These are phyloP conservation scores for Masnerella sp. DNA, from an alignment of 2,888 invertebrate genomes.

Conservation along the genomic window DNA sequence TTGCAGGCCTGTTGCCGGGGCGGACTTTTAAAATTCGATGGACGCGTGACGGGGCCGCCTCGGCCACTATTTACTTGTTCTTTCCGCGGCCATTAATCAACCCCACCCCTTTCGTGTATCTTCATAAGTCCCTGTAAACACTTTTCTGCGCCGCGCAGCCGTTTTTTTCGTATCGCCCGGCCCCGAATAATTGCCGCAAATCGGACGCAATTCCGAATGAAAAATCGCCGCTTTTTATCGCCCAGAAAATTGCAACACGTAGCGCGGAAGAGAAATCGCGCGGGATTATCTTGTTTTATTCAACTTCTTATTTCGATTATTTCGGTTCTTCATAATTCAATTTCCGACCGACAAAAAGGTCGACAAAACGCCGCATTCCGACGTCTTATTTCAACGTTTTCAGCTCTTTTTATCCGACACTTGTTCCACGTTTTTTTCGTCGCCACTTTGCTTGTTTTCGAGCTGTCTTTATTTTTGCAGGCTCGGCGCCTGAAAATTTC, in stretches of 20 bases:
- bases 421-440: too few relatives aligned
- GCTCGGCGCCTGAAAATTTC: too few relatives aligned
- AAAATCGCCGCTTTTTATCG: conserved; percentile 24
- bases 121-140: conserved; percentile 51
- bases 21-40: conserved; percentile 52
- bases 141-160: conserved; percentile 38
- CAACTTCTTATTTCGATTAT: too few relatives aligned
- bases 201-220: conserved; percentile 33
- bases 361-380: too few relatives aligned
- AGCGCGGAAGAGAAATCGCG: conserved; percentile 6
- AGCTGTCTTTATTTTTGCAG: too few relatives aligned
- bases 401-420: too few relatives aligned
- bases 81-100: conserved; percentile 59
- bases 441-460: too few relatives aligned
- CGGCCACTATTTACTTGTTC: conserved; percentile 60
- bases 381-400: too few relatives aligned
- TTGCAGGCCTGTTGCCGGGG: conserved; percentile 54
- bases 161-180: conserved; percentile 22
- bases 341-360: too few relatives aligned
- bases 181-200: conserved; percentile 44
- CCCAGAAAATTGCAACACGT: conserved; percentile 9
- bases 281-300: too few relatives aligned
- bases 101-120: conserved; percentile 60
- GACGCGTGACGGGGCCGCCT: conserved; percentile 57
- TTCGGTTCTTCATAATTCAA: too few relatives aligned